These are phyloP conservation scores for Patella vulgata DNA, from an alignment of 1,140 invertebrate genomes.

Conservation along the genomic window DNA sequence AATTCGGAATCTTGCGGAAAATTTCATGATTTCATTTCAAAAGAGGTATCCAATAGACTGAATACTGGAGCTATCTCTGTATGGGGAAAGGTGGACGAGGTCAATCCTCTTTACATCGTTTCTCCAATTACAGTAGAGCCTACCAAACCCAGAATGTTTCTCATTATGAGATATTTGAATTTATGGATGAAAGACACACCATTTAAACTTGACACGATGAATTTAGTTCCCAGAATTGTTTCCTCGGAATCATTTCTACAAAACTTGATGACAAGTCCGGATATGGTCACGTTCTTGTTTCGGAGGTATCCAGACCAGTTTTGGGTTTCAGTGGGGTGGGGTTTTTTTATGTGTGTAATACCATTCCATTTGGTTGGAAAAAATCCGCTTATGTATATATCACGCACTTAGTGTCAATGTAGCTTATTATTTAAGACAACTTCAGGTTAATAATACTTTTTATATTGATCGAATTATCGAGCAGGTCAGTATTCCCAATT, in stretches of 20 bases:
- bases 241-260: not conserved
- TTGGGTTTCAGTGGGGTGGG: not conserved
- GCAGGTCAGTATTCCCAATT: too few relatives aligned
- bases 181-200: too few relatives aligned
- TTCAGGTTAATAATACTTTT: too few relatives aligned
- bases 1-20: not conserved
- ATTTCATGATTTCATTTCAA: not conserved
- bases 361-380: slow-evolving; percentile 14
- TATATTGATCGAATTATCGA: too few relatives aligned
- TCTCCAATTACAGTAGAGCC: too few relatives aligned
- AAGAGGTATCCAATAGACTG: not conserved
- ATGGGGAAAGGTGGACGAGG: not conserved
- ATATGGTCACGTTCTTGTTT: slow-evolving; percentile 1
- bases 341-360: slow-evolving; percentile 7
- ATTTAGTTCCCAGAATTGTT: not conserved
- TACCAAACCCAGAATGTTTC: not conserved
- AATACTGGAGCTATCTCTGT: not conserved
- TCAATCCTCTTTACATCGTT: not conserved
- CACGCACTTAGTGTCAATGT: too few relatives aligned
- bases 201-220: too few relatives aligned
- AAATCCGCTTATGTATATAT: slow-evolving; percentile 5
- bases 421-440: too few relatives aligned
- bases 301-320: too few relatives aligned
- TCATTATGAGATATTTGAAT: too few relatives aligned
- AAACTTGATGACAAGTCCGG: slow-evolving; percentile 11